Base-by-base conservation (phyloP, 2,888 invertebrate species). In the Serrognathus titanus region DNA sequence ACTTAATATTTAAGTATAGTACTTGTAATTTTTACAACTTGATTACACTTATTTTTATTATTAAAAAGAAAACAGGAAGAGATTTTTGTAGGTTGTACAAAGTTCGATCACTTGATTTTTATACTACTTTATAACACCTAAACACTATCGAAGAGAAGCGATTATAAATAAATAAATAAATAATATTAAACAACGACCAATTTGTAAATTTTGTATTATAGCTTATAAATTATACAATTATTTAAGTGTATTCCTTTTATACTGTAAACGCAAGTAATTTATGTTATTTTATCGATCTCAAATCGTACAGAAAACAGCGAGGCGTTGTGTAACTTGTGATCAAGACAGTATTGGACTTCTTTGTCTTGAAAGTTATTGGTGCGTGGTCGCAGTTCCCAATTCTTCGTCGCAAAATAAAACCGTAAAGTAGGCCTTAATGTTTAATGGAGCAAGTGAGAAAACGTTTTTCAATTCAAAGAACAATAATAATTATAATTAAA, bases 1-100 rank as follows among this genome's bases (percentile, higher is more conserved):
- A 72, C 75, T 75, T 75, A 75, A 75, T 74, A 75, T 75, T 75
- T 75, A 75, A 75, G 75, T 74, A 69, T 65, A 64, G 72, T 74
- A 72, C 71, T 73, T 73, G 72, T 72, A 52, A 69, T 71, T 73
- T 16, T 73, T 68, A 72, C 73, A 71, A 74, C 57, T 51, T 40
- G 48, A 54, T 48, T 48, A 48, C 24, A 31, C 37, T 48, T 48
- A 46, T 49, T 46, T 16, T 51, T 35, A 39, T 39, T 55, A 45
- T 51, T 45, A 37, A 39, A 12, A 45, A 46, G n/a, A 50, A 35
- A 53, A 8, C 16, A 39, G 24, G 41, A 38, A 49, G 20, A 24
- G 43, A 41, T 46, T 20, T 36, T 36, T 20, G 4, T 54, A 48
- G 39, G 41, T 55, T 55, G 55, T 55, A 55, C 55, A 55, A 55